Evolutionary conservation across 1,140 invertebrate species (phyloP).

Genomic region (Orius insidiosus): DNA sequence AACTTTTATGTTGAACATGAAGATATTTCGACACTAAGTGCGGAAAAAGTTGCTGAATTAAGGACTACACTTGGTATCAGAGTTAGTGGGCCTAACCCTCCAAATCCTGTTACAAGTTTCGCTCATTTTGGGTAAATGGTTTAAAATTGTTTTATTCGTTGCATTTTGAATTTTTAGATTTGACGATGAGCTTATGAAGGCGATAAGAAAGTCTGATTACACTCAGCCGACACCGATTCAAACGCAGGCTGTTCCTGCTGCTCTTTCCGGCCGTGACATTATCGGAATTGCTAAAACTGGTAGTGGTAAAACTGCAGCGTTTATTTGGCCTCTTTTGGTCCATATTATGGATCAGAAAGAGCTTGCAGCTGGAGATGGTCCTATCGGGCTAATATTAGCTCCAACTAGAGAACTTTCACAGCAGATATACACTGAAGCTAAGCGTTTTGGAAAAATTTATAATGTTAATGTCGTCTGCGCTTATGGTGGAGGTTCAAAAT

Average conservation of each 20-base stretch:
- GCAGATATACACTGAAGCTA: slow-evolving; percentile 94
- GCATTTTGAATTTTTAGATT: slow-evolving; percentile 33
- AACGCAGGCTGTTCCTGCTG: slow-evolving; percentile 79
- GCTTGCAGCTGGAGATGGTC: slow-evolving; percentile 72
- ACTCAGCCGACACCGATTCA: slow-evolving; percentile 74
- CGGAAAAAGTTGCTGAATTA: slow-evolving; percentile 58
- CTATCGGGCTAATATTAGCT: slow-evolving; percentile 89
- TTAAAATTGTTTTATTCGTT: too few relatives aligned
- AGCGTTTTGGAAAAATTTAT: slow-evolving; percentile 90
- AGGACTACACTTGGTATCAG: slow-evolving; percentile 68
- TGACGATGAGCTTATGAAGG: slow-evolving; percentile 80
- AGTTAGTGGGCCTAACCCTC: slow-evolving; percentile 68
- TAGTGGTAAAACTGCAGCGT: slow-evolving; percentile 86
- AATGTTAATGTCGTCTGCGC: slow-evolving; percentile 92
- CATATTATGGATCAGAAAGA: slow-evolving; percentile 93
- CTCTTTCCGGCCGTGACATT: slow-evolving; percentile 77
- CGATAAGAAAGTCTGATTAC: slow-evolving; percentile 59
- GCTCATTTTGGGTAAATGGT: slow-evolving; percentile 62
- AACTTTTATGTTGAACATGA: slow-evolving; percentile 92
- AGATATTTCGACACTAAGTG: slow-evolving; percentile 67
- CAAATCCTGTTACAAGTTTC: slow-evolving; percentile 87
- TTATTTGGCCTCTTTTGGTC: slow-evolving; percentile 89
- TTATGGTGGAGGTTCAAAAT: slow-evolving; percentile 96
- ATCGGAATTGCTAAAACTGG: slow-evolving; percentile 97
- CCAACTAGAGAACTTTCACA: slow-evolving; percentile 94